Percentiles rank a stretch among this genome's conserved stretches.
phyloP scores from a whole-genome alignment of 1,140 invertebrate genomes.

The Zaprionus tsacasi region DNA sequence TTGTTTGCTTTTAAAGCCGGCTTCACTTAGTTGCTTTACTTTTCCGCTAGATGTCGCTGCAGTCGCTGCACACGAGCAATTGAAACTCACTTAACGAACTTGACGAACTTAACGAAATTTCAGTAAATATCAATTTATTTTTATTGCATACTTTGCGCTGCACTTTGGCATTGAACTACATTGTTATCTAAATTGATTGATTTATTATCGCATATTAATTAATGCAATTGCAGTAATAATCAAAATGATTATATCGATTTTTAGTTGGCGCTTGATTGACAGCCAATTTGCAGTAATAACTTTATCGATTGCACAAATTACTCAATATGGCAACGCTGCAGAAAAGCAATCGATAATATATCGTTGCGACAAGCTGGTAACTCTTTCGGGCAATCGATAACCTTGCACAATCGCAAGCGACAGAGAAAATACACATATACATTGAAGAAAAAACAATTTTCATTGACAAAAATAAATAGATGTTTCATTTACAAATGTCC shows the following conservation, averaged over 20 bases:
- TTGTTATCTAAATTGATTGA: background rate
- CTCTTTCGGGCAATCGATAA: conserved; percentile 16
- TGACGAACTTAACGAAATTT: conserved; percentile 12
- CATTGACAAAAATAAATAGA: background rate
- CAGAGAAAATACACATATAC: background rate
- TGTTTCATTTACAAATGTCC: conserved; percentile 7
- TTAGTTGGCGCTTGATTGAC: background rate
- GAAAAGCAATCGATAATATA: conserved; percentile 26
- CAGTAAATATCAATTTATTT: background rate
- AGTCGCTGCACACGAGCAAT: background rate
- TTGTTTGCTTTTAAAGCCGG: background rate
- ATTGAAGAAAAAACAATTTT: background rate
- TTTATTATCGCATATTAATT: background rate
- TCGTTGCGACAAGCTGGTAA: conserved; percentile 17
- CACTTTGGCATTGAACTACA: background rate
- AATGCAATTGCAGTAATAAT: background rate
- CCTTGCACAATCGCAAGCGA: background rate
- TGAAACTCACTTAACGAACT: conserved; percentile 7
- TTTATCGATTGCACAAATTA: background rate
- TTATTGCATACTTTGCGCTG: conserved; percentile 29
- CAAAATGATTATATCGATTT: background rate
- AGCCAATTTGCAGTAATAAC: background rate
- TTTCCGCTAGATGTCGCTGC: conserved; percentile 23
- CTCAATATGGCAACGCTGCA: conserved; percentile 24
- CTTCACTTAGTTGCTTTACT: background rate